Evolutionary conservation across 2,797 vertebrate species (phyloP), one percentile per base, ranked within the genome.

Genomic region (Sarcophilus harrisii): DNA sequence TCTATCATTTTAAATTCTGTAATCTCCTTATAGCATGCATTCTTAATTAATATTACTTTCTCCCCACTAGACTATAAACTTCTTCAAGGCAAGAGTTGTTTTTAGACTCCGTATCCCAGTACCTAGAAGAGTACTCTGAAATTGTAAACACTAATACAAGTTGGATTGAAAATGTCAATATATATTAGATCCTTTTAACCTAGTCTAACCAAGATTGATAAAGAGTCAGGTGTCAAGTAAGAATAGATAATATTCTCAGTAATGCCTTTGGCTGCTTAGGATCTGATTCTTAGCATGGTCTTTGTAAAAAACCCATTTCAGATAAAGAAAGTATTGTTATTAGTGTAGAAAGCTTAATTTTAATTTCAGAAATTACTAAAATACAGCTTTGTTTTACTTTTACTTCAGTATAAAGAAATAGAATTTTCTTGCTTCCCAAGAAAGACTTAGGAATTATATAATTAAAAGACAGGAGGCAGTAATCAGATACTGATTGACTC

Each of bases 381-480:
- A 81, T 81, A 81, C 24, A 81, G 12, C 9, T 45, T 81, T 81
- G 38, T 81, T 81, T 81, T 81, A 32, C 45, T 45, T 81, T 81
- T 10, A 81, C 73, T 81, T 24, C 38, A 81, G 3, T 81, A 3
- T 24, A 81, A 11, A 45, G 73, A 81, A 81, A 81, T 8, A 45
- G 38, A 81, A 45, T 27, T 5, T 8, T 18, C n/a, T 38, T 2
- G 1, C 5, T 30, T 9, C 32, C 32, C 2, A 6, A 4, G 4
- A 73, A 1, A 59, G 62, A 93, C 91, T 92, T 58, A 27, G 58
- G 94, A 52, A 32, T 96, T 94, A 96, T 38, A 66, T 60, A 98
- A 97, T 96, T 93, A 96, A 87, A 96, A 95, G 57, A 66, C 92
- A 96, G 91, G 91, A 96, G 59, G 92, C 55, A 97, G 87, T 95